A percentile compares a stretch with the other conserved stretches of the same genome.
Evolutionary conservation across 1,140 invertebrate species (phyloP).

Genomic region (Drusus annulatus): DNA sequence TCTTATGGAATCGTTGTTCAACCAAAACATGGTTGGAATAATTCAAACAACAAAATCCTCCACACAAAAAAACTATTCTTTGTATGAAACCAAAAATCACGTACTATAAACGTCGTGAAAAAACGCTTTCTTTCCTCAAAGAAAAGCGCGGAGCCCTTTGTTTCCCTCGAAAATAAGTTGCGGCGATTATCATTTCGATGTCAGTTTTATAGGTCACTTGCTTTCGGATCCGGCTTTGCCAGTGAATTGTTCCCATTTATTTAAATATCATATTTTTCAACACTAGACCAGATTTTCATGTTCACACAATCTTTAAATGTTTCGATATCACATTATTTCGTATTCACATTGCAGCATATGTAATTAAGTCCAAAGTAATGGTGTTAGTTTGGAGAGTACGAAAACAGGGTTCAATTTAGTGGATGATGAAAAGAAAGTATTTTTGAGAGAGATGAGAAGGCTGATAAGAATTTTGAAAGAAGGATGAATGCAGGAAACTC

Average conservation of each 20-base stretch:
- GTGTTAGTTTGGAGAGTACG: too few species aligned
- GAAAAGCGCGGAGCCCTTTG: not conserved
- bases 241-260: not conserved
- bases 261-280: not conserved
- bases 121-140: not conserved
- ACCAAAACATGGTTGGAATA: not conserved
- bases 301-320: too few species aligned
- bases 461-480: too few species aligned
- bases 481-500: too few species aligned
- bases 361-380: too few species aligned
- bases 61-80: not conserved
- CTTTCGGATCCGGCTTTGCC: not conserved
- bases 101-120: slow-evolving; percentile 1
- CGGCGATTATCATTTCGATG: slow-evolving; percentile 26
- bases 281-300: not conserved
- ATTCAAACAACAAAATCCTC: not conserved
- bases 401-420: too few species aligned
- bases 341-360: too few species aligned
- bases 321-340: too few species aligned
- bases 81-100: not conserved
- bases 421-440: too few species aligned
- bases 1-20: not conserved
- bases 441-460: too few species aligned
- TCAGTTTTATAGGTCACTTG: slow-evolving; percentile 2
- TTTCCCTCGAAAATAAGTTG: slow-evolving; percentile 11